Evolutionary conservation across 2,113 vertebrate species (phyloP), one percentile per base, ranked within the genome.

Genomic region (Corythaixoides concolor): DNA sequence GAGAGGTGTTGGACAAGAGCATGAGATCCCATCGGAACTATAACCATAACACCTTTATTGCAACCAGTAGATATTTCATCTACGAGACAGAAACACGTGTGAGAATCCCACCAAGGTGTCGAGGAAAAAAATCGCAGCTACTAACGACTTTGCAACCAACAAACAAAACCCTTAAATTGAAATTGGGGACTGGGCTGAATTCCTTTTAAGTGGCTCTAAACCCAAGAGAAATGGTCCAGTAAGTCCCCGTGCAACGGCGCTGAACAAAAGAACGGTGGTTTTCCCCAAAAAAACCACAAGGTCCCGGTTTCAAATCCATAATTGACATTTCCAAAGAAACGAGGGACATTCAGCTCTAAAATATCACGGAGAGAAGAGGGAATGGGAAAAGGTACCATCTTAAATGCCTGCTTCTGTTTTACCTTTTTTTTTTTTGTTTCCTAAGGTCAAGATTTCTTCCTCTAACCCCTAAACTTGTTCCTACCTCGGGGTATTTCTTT

Each of bases 241-340:
- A 39, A 56, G 24, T 55, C 3, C 1, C n/a, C 3, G 30, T 1
- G 7, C 37, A 12, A 22, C 2, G 0, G 35, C 6, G 4, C 39
- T n/a, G 4, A 39, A 16, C n/a, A 5, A 62, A 62, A 26, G 23
- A 27, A 33, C 0, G 5, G 20, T 5, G 17, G 5, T 39, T 28
- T 8, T 18, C 9, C 50, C 52, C 52, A 21, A 26, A 26, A 26
- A 33, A 55, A 67, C n/a, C n/a, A 15, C 4, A 2, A 53, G 32
- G 49, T 52, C 55, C 32, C 14, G 2, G 19, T 32, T 67, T 67
- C 5, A 50, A 20, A 28, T 32, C 47, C 12, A 6, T 55, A 33
- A 47, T 4, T 37, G 39, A 30, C 4, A 27, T 67, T 83, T 43
- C 10, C 27, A 16, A 49, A 32, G 23, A 18, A 68, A 14, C 12